Conservation (phyloP, 2,797 vertebrate genomes). For the Rhynchotus rufescens region DNA sequence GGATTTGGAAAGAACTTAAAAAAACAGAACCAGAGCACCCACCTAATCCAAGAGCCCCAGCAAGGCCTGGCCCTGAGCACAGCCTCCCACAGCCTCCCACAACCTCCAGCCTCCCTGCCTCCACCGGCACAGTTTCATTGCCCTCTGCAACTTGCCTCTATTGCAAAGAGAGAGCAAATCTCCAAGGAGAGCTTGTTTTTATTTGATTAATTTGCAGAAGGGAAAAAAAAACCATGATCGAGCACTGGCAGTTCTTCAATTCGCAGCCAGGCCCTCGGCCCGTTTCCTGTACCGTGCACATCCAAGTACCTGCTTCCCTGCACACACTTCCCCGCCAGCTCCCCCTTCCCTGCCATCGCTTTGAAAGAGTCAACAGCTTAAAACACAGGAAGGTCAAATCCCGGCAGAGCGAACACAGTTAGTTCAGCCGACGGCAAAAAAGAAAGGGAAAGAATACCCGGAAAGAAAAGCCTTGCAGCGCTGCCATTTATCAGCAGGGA, state of each 20-base stretch:
- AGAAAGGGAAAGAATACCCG: slow-evolving; percentile 61
- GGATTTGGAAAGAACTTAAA: background rate
- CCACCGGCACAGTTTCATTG: fast-evolving
- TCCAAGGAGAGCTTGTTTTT: slow-evolving; percentile 5
- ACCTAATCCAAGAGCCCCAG: background rate
- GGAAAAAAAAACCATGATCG: slow-evolving; percentile 27
- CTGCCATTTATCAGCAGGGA: background rate
- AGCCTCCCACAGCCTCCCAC: background rate
- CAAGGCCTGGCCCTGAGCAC: background rate
- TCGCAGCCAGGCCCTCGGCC: background rate
- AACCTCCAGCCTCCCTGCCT: background rate
- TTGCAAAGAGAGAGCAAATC: slow-evolving; percentile 14
- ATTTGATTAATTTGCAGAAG: slow-evolving; percentile 62
- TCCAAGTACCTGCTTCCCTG: slow-evolving; percentile 27
- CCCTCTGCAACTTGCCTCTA: background rate
- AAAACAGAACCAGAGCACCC: background rate
- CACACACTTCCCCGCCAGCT: background rate
- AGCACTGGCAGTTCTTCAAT: slow-evolving; percentile 12
- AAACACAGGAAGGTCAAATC: slow-evolving; percentile 48
- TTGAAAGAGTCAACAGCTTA: background rate
- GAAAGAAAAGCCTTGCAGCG: slow-evolving; percentile 48
- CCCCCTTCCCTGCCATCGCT: background rate
- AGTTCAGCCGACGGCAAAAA: background rate
- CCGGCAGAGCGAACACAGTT: slow-evolving; percentile 6
- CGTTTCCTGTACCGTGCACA: slow-evolving; percentile 9